Conservation (phyloP, 2,113 vertebrate species). For the Grantiella picta region DNA sequence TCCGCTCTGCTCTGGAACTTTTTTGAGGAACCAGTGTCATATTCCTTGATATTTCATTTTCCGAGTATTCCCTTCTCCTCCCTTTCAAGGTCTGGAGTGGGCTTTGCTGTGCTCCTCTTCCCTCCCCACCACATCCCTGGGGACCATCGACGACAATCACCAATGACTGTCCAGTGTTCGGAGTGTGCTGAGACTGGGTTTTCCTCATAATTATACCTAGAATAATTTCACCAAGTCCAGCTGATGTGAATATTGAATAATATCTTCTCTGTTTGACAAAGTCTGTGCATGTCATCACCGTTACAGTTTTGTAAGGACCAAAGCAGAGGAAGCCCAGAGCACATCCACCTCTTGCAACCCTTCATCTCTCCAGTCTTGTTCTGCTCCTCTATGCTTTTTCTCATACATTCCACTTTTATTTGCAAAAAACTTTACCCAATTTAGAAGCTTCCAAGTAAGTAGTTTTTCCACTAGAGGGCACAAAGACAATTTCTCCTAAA, state of each 20-base stretch:
- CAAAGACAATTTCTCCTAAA: constrained; percentile 33
- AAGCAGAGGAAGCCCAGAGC: neutral
- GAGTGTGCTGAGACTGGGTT: neutral
- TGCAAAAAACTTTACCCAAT: neutral
- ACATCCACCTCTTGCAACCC: fast-evolving
- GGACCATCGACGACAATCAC: fast-evolving
- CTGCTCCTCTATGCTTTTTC: neutral
- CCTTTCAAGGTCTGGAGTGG: neutral
- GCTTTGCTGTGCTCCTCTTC: neutral
- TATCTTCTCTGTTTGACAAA: neutral
- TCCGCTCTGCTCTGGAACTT: neutral
- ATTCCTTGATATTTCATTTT: neutral
- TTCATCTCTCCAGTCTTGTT: neutral
- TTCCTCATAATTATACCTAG: neutral
- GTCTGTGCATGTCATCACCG: neutral
- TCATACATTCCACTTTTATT: neutral
- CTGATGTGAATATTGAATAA: neutral
- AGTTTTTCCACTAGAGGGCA: constrained; percentile 63
- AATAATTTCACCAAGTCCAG: neutral
- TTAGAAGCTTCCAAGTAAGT: neutral
- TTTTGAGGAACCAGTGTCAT: neutral
- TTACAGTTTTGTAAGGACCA: neutral
- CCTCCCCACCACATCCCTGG: neutral
- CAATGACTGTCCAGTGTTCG: fast-evolving
- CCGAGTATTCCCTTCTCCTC: neutral